Conservation (phyloP, 2,888 invertebrate genomes). For the Mantis religiosa region DNA sequence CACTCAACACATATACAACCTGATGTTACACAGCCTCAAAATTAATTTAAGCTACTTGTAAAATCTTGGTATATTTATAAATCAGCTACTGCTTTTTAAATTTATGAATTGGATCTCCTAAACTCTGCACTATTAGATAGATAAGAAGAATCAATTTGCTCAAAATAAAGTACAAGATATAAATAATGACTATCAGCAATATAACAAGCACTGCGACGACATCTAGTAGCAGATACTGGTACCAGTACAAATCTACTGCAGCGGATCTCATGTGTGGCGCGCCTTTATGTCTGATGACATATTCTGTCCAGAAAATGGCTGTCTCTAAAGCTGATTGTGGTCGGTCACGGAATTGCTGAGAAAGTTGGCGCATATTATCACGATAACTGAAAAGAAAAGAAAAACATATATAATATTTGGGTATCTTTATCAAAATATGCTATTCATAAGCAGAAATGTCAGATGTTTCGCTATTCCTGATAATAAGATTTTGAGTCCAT, state of each 20-base stretch:
- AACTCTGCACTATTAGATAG: background rate
- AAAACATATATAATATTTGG: background rate
- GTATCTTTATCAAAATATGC: too few relatives aligned
- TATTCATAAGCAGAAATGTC: too few relatives aligned
- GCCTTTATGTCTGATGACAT: constrained; percentile 56
- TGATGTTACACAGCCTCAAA: too few relatives aligned
- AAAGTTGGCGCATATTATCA: constrained; percentile 48
- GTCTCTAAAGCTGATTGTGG: constrained; percentile 56
- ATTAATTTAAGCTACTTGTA: too few relatives aligned
- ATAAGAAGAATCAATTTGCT: background rate
- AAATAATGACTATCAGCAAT: background rate
- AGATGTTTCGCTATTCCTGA: too few relatives aligned
- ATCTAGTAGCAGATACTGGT: constrained; percentile 40
- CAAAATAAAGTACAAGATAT: background rate
- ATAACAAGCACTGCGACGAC: constrained; percentile 22
- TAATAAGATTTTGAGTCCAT: too few relatives aligned
- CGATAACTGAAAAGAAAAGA: constrained; percentile 47
- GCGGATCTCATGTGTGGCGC: constrained; percentile 52
- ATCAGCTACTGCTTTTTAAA: background rate
- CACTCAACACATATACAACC: too few relatives aligned
- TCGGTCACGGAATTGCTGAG: constrained; percentile 54
- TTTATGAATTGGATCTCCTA: background rate
- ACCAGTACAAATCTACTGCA: constrained; percentile 47
- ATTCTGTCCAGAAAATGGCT: constrained; percentile 62
- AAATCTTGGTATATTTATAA: background rate